Evolutionary conservation across 1,140 invertebrate species (phyloP).

Genomic region (Bombus huntii): DNA sequence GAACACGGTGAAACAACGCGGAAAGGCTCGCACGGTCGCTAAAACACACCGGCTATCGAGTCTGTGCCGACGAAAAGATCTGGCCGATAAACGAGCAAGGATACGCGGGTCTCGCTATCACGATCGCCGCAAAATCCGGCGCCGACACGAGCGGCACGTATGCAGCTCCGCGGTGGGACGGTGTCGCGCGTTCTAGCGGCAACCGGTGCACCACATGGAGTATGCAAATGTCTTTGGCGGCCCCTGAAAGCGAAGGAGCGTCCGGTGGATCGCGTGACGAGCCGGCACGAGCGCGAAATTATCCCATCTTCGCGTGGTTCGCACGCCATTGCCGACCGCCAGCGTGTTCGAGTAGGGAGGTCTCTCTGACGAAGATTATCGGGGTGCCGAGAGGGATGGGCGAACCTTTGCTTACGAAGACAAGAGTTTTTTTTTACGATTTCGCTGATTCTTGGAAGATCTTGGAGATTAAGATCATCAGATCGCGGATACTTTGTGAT

Average conservation of each 20-base stretch:
- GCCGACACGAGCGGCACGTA: slow-evolving; percentile 32
- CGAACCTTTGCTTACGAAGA: too few species aligned
- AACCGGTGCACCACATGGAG: slow-evolving; percentile 31
- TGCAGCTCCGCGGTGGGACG: not conserved
- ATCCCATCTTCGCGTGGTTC: slow-evolving; percentile 63
- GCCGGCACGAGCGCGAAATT: slow-evolving; percentile 69
- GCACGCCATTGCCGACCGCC: slow-evolving; percentile 47
- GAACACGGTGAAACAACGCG: slow-evolving; percentile 11
- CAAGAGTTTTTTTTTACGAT: not conserved
- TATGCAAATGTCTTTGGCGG: slow-evolving; percentile 60
- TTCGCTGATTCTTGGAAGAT: not conserved
- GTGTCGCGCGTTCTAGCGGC: slow-evolving; percentile 29
- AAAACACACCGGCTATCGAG: slow-evolving; percentile 4
- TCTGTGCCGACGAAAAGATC: slow-evolving; percentile 27
- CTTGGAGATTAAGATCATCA: not conserved
- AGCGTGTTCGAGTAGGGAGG: slow-evolving; percentile 39
- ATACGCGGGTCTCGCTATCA: slow-evolving; percentile 27
- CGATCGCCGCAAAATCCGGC: slow-evolving; percentile 36
- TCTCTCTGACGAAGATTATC: slow-evolving; percentile 6
- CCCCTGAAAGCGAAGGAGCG: slow-evolving; percentile 26
- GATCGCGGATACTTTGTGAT: not conserved
- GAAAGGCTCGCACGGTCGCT: slow-evolving; percentile 18
- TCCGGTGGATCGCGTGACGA: slow-evolving; percentile 68
- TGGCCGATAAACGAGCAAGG: slow-evolving; percentile 28
- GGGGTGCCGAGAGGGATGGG: slow-evolving; percentile 12